phyloP scores from a whole-genome alignment of 2,888 invertebrate species.

The Celastrina argiolus region DNA sequence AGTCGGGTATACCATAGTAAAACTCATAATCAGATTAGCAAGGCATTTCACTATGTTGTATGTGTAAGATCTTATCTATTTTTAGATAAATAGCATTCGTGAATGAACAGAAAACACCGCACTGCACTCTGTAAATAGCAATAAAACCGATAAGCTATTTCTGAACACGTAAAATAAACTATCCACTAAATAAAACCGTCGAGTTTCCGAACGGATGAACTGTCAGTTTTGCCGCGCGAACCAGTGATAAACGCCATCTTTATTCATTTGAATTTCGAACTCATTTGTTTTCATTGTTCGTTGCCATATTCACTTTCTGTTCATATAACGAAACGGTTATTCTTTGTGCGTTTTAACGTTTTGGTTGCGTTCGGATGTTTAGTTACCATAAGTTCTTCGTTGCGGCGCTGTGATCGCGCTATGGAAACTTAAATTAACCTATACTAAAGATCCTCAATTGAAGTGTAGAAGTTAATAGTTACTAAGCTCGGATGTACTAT shows the following conservation, averaged over 20 bases:
- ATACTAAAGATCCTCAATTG: too few relatives aligned
- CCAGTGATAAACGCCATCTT: conserved; percentile 41
- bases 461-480: too few relatives aligned
- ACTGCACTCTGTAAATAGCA: conserved; percentile 1
- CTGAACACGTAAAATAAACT: conserved; percentile 21
- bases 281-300: conserved; percentile 56
- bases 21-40: too few relatives aligned
- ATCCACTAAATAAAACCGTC: conserved; percentile 27
- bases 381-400: background rate
- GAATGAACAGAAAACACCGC: conserved; percentile 11
- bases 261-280: conserved; percentile 46
- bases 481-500: too few relatives aligned
- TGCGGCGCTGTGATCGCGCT: background rate
- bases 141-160: conserved; percentile 21
- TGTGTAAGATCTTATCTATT: background rate
- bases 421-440: too few relatives aligned
- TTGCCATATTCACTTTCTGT: conserved; percentile 64
- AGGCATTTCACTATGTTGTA: too few relatives aligned
- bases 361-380: background rate
- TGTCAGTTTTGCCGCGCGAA: conserved; percentile 40
- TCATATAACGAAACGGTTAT: conserved; percentile 36
- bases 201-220: conserved; percentile 30
- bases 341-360: background rate
- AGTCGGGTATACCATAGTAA: too few relatives aligned
- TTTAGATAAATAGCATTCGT: background rate